Base-by-base conservation (phyloP, 2,113 vertebrate species). In the Coptodon rendalli region DNA sequence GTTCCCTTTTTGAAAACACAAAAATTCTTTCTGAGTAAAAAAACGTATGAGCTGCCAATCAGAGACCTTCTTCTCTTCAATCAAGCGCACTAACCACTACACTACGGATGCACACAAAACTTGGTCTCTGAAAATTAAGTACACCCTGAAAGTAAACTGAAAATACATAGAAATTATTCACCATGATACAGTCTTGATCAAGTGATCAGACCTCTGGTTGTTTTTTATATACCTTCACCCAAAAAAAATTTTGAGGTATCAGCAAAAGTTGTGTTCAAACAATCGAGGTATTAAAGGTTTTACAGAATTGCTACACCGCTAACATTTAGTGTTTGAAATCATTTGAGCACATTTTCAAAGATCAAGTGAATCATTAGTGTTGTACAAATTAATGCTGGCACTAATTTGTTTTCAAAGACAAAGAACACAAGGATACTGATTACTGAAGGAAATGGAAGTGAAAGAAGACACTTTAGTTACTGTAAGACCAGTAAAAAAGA, bases 141-240 rank as follows among this genome's bases (percentile, higher is more conserved):
- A 34, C 16, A 61, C 4, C 29, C 57, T 19, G 2, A 61, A 61
- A 61, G 29, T 0, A 63, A 63, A 34, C 2, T 6, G 29, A 63
- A 34, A 0, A 63, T 63, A 36, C 16, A 63, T 53, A 16, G 16
- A 50, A 50, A 4, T 59, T 1, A 36, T 63, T 63, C 31, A n/a
- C 12, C 31, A 63, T 66, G 61, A 66, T 36, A 66, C 31, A 36
- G 0, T 12, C 61, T 17, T n/a, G 31, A 0, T 36, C 0, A 0
- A 36, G 0, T 66, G 31, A n/a, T 36, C 17, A 19, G 31, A 34
- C 3, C 59, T 36, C 59, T 34, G 57, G 57, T 57, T 57, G 54
- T 16, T 31, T 61, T 29, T 19, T 57, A 29, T 63, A 6, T 63
- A 34, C 29, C 16, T 11, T 34, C 5, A 31, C 59, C 9, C 9